phyloP scores from a whole-genome alignment of 2,888 invertebrate genomes.

The Eucera pruinosa region DNA sequence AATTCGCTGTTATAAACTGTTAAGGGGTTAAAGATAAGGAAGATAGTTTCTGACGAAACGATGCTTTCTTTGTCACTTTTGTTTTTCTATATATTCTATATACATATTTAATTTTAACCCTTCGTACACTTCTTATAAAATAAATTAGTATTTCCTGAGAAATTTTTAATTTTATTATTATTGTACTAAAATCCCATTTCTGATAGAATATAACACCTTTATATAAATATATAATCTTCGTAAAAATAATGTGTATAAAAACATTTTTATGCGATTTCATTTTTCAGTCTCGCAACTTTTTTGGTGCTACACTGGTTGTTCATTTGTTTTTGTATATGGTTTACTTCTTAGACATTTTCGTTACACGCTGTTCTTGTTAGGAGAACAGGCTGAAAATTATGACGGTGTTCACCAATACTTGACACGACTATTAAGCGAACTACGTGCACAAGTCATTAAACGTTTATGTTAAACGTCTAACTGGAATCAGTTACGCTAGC shows the following conservation, averaged over 20 bases:
- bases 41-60: not conserved
- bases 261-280: too few relatives aligned
- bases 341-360: not conserved
- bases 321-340: not conserved
- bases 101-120: not conserved
- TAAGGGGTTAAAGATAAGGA: not conserved
- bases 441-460: not conserved
- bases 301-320: not conserved
- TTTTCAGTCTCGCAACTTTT: not conserved
- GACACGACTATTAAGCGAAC: not conserved
- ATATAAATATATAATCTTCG: too few relatives aligned
- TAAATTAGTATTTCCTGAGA: too few relatives aligned
- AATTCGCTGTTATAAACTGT: too few relatives aligned
- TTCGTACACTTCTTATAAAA: too few relatives aligned
- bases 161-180: too few relatives aligned
- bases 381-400: slow-evolving; percentile 3
- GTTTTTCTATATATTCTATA: not conserved
- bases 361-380: not conserved
- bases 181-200: too few relatives aligned
- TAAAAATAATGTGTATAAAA: too few relatives aligned
- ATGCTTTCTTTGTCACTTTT: too few relatives aligned
- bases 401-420: not conserved
- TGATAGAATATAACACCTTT: too few relatives aligned
- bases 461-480: slow-evolving; percentile 5
- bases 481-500: slow-evolving; percentile 5